Evolutionary conservation across 1,140 invertebrate genomes (phyloP).

Genomic region (Drosophila parvula): DNA sequence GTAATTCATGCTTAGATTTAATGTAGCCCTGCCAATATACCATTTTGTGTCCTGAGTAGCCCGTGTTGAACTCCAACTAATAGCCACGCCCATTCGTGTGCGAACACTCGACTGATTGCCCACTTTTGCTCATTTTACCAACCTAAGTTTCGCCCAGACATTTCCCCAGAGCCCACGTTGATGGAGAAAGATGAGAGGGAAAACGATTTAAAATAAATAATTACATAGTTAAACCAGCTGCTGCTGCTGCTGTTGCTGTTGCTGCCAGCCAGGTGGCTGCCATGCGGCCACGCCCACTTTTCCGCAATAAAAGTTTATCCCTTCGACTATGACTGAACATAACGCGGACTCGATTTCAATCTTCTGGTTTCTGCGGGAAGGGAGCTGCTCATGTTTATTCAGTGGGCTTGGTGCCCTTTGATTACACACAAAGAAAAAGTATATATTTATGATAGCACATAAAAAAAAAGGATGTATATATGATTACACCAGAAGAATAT

Average conservation of each 20-base stretch:
- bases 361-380: conserved; percentile 33
- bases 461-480: neutral
- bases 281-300: conserved; percentile 1
- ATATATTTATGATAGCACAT: neutral
- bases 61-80: neutral
- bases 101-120: neutral
- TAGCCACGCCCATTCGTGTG: conserved; percentile 17
- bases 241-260: conserved; percentile 27
- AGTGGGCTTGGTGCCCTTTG: neutral
- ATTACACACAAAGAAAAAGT: neutral
- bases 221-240: conserved; percentile 57
- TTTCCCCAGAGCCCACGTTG: too few species aligned
- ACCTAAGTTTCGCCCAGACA: too few species aligned
- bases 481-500: too few species aligned
- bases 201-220: conserved; percentile 66
- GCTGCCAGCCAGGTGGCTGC: conserved; percentile 14
- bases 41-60: neutral
- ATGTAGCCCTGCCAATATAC: neutral
- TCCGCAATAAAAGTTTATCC: conserved; percentile 33
- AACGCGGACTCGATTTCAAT: conserved; percentile 68
- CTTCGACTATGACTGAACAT: conserved; percentile 20
- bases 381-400: conserved; percentile 71
- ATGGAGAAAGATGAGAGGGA: conserved; percentile 34
- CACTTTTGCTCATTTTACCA: conserved; percentile 1
- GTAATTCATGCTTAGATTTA: neutral